Percentiles rank a stretch among this genome's conserved stretches.
These are phyloP conservation scores for Orthonyx spaldingii DNA, from an alignment of 2,113 vertebrate genomes.

Conservation along the genomic window DNA sequence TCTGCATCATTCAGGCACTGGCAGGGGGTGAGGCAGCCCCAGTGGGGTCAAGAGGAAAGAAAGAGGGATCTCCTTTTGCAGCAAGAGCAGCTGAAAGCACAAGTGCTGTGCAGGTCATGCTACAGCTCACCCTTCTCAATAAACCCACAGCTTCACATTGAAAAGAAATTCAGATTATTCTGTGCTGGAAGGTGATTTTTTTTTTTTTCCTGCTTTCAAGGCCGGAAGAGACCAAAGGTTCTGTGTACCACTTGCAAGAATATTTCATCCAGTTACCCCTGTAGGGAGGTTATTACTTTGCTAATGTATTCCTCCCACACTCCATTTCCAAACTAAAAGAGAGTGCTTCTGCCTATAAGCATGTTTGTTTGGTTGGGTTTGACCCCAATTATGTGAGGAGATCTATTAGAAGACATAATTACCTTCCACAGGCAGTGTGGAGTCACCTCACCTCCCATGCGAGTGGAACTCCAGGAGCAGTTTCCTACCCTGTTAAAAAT, in stretches of 20 bases:
- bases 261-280: neutral
- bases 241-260: neutral
- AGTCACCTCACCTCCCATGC: neutral
- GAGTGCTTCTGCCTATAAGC: neutral
- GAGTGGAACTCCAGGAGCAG: neutral
- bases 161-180: neutral
- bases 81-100: neutral
- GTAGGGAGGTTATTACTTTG: neutral
- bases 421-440: neutral
- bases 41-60: neutral
- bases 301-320: slow-evolving; percentile 27
- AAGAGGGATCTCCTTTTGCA: neutral
- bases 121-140: neutral
- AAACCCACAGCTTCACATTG: neutral
- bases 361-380: neutral
- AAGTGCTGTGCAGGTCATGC: neutral
- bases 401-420: neutral
- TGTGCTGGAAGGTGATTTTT: neutral
- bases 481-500: neutral
- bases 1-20: neutral
- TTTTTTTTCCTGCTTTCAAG: neutral
- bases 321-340: neutral
- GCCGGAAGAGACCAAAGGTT: neutral
- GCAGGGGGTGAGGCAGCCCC: neutral
- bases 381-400: neutral